phyloP scores from a whole-genome alignment of 64 coral and sea anemone species.

The Pocillopora verrucosa region DNA sequence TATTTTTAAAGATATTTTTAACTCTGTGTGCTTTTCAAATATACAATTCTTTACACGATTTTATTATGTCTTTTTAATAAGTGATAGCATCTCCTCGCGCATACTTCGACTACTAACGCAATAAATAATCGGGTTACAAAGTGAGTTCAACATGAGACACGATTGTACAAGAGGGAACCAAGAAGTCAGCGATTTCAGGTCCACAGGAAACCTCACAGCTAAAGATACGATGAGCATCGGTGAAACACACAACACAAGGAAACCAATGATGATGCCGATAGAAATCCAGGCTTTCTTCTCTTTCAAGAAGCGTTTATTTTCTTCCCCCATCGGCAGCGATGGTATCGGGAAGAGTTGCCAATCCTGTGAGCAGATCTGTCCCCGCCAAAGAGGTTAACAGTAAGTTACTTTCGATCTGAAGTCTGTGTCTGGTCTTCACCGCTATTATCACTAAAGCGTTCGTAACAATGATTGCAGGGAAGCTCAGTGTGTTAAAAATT shows the following conservation, averaged over 20 bases:
- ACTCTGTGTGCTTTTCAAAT: too few relatives aligned
- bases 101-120: background rate
- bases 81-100: background rate
- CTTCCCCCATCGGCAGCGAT: background rate
- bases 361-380: background rate
- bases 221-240: background rate
- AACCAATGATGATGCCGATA: background rate
- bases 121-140: constrained; percentile 6
- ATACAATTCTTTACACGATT: too few relatives aligned
- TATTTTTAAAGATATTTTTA: too few relatives aligned
- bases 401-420: background rate
- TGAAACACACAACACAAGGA: background rate
- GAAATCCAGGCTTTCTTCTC: constrained; percentile 4
- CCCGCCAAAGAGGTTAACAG: background rate
- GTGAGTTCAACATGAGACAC: background rate
- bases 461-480: background rate
- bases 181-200: background rate
- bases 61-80: background rate
- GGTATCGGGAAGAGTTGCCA: background rate
- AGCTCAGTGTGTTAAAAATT: background rate
- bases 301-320: background rate
- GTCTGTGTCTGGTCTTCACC: background rate
- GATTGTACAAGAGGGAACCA: background rate
- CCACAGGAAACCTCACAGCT: background rate
- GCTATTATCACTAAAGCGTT: background rate